A percentile compares a stretch with the other conserved stretches of the same genome.
Evolutionary conservation across 2,113 vertebrate genomes (phyloP).

Genomic region (Menura novaehollandiae): DNA sequence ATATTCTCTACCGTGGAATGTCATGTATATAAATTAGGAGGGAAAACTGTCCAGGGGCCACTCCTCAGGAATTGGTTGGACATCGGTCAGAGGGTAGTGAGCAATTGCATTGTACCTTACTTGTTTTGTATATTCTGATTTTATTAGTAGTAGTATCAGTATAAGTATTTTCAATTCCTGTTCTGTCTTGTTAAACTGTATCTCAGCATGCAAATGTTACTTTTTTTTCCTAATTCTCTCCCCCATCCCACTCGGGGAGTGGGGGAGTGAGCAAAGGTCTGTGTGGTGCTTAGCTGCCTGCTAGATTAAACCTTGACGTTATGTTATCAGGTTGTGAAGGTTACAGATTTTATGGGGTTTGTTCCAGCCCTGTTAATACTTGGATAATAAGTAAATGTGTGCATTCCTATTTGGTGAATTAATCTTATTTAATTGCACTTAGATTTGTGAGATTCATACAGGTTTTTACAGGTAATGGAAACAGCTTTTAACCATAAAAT

Average conservation of each 20-base stretch:
- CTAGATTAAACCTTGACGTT: background rate
- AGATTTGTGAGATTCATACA: background rate
- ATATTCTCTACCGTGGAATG: background rate
- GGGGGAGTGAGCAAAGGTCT: background rate
- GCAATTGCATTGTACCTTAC: background rate
- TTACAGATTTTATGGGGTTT: background rate
- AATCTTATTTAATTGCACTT: background rate
- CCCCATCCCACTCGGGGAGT: accelerated
- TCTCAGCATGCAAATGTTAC: background rate
- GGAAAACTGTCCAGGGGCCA: background rate
- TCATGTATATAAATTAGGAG: too few relatives aligned
- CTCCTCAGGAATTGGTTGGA: background rate
- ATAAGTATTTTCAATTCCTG: background rate
- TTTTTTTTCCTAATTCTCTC: background rate
- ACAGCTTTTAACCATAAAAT: background rate
- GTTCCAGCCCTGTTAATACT: background rate
- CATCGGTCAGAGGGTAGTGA: background rate
- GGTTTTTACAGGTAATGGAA: background rate
- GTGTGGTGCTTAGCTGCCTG: background rate
- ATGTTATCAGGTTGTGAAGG: background rate
- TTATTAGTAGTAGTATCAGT: background rate
- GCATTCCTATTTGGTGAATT: background rate
- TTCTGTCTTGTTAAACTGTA: background rate
- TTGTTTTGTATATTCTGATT: background rate
- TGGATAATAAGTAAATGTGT: background rate